Conservation (phyloP, 2,113 vertebrate species). For the Turnix velox region DNA sequence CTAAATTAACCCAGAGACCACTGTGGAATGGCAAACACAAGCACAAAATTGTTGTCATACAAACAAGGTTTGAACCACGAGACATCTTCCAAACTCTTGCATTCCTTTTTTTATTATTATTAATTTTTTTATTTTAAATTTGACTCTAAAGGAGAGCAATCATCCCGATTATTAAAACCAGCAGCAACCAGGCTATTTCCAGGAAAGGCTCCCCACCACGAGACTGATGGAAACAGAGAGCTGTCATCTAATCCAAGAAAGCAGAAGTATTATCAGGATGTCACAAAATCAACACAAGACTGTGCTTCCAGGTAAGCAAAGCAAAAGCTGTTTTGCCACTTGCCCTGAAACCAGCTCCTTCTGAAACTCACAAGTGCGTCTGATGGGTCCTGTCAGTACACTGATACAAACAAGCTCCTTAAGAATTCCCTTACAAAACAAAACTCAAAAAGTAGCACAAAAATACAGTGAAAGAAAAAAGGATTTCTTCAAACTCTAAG, state of each 20-base stretch:
- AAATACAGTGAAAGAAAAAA: background rate
- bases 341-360: background rate
- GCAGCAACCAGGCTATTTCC: background rate
- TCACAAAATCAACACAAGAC: background rate
- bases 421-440: background rate
- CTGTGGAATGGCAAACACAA: background rate
- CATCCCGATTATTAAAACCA: background rate
- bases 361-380: background rate
- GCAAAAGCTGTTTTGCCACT: background rate
- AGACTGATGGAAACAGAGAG: background rate
- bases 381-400: background rate
- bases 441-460: background rate
- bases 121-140: background rate
- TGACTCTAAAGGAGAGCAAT: background rate
- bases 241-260: background rate
- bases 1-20: background rate
- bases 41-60: background rate
- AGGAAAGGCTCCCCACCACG: background rate
- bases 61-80: background rate
- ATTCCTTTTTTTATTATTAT: background rate
- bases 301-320: background rate
- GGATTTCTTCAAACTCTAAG: background rate
- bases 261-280: background rate
- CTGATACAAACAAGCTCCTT: background rate
- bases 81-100: background rate